Evolutionary conservation across 1,140 invertebrate genomes (phyloP), one percentile per base, ranked within the genome.

Genomic region (Meloidogyne chitwoodi): DNA sequence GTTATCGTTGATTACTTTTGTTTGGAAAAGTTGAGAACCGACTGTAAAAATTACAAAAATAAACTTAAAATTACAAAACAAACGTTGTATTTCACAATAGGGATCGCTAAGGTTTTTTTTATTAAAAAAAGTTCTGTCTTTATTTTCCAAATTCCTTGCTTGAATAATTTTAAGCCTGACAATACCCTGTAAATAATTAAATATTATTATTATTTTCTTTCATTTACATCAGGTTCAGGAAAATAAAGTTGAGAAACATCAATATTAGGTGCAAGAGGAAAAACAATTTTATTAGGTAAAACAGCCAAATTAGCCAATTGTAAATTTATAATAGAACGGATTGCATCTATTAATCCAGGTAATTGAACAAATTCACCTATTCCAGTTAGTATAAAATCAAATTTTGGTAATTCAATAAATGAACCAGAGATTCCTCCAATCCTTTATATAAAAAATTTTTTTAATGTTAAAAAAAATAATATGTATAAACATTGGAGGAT

Each of bases 321-420:
- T n/a, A 29, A 71, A 44, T 77, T 77, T 31, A 77, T 69, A 29
- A 78, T 79, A 31, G 80, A 84, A 14, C 85, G 79, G 68, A 87
- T 86, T 19, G 84, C 86, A 67, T 83, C 77, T 14, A 87, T 87
- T 12, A 86, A 69, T 16, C 83, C 80, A 1, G 85, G 85, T 38
- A 86, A 73, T 66, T 86, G 83, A 8, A 87, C 82, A 38, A 86
- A 83, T 73, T 87, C 85, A 22, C 85, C 86, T 84, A 86, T 86
- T 67, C 85, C 85, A n/a, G 84, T 85, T 31, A 85, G 71, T 38
- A 84, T 85, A 65, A 84, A 84, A 74, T 84, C 83, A 66, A 82
- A 77, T 61, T 83, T 79, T 8, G 85, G 85, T 76, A 87, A 72
- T 76, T 86, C 85, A n/a, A 87, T 76, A 69, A 86, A 87, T 2